Evolutionary conservation across 2,797 vertebrate species (phyloP).

Genomic region (Macrochelys suwanniensis): DNA sequence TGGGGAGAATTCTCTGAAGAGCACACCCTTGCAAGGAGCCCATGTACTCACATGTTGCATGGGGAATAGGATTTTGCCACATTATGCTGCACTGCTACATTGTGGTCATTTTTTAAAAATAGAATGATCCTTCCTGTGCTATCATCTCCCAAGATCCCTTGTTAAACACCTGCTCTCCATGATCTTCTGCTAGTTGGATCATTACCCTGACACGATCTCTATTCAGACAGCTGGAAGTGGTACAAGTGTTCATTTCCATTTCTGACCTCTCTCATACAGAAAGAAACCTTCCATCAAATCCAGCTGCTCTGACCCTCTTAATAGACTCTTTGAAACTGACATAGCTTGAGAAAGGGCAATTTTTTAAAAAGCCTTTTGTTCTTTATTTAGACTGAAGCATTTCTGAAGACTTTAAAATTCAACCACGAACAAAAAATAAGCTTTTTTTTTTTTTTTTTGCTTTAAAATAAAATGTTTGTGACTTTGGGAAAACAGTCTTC

Average conservation of each 20-base stretch:
- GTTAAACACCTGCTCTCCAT: background rate
- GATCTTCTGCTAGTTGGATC: background rate
- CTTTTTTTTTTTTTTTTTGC: background rate
- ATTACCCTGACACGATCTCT: background rate
- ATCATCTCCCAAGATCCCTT: background rate
- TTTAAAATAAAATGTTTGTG: background rate
- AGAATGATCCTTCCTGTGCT: background rate
- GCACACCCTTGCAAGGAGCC: background rate
- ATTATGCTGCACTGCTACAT: background rate
- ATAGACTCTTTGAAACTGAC: constrained; percentile 24
- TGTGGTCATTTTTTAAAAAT: background rate
- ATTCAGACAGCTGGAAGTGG: constrained; percentile 27
- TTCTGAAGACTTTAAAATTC: constrained; percentile 12
- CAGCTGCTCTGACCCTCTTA: constrained; percentile 29
- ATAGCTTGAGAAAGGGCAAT: background rate
- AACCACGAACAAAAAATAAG: background rate
- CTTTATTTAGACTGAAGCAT: background rate
- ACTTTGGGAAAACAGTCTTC: background rate
- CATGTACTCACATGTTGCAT: background rate
- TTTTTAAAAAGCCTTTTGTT: background rate
- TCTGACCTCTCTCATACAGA: constrained; percentile 36
- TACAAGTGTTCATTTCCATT: constrained; percentile 30
- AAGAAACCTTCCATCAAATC: constrained; percentile 23
- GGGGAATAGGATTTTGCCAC: background rate
- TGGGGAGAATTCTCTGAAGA: background rate